Evolutionary conservation across 2,797 vertebrate genomes (phyloP).

Genomic region (Pipistrellus kuhlii): DNA sequence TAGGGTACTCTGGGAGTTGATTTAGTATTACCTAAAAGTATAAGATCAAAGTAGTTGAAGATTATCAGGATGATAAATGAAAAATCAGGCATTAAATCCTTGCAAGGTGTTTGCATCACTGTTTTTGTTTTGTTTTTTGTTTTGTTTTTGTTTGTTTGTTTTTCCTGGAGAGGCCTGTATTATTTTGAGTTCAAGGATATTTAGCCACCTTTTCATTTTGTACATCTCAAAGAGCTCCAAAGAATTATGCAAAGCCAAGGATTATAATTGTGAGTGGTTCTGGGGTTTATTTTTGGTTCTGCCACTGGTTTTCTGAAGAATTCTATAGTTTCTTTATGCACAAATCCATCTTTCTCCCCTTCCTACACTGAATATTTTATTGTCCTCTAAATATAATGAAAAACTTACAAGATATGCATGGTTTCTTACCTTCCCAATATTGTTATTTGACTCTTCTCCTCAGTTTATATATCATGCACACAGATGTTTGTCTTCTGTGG

Average conservation of each 20-base stretch:
- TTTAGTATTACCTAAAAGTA: constrained; percentile 43
- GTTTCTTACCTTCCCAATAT: neutral
- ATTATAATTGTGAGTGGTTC: neutral
- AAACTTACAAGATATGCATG: neutral
- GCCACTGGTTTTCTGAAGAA: neutral
- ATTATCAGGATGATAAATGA: neutral
- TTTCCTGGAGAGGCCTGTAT: neutral
- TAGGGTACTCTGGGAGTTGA: neutral
- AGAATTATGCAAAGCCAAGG: constrained; percentile 21
- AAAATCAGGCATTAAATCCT: neutral
- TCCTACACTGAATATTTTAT: neutral
- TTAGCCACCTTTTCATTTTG: neutral
- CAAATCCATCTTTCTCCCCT: neutral
- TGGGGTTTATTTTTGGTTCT: constrained; percentile 39
- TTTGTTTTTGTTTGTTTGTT: neutral
- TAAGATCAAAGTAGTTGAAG: constrained; percentile 15
- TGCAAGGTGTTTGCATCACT: neutral
- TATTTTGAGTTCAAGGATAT: constrained; percentile 25
- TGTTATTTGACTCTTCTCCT: neutral
- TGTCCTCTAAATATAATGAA: neutral
- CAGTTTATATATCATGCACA: neutral
- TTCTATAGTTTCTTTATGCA: neutral
- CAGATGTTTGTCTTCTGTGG: neutral
- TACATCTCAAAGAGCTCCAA: neutral
- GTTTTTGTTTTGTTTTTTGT: too few species aligned